A percentile compares a stretch with the other conserved stretches of the same genome.
Evolutionary conservation across 1,140 invertebrate genomes (phyloP).

Genomic region (Calosoma granatense): DNA sequence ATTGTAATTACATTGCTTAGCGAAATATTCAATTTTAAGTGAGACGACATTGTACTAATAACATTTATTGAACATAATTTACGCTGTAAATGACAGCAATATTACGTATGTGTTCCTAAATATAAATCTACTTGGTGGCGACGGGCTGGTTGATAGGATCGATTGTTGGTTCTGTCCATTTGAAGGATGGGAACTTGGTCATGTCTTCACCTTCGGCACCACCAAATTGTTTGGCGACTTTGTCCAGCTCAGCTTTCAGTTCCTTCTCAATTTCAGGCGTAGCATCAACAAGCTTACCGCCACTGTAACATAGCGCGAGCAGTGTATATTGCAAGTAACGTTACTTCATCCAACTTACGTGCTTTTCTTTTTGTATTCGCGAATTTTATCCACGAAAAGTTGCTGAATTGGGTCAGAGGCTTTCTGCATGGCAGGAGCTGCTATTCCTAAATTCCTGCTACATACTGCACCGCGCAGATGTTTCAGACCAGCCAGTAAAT

Average conservation of each 20-base stretch:
- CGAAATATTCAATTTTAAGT: too few relatives aligned
- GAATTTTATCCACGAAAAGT: slow-evolving; percentile 85
- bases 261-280: slow-evolving; percentile 65
- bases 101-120: too few relatives aligned
- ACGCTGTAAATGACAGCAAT: too few relatives aligned
- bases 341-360: too few relatives aligned
- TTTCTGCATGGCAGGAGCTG: slow-evolving; percentile 59
- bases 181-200: slow-evolving; percentile 78
- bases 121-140: too few relatives aligned
- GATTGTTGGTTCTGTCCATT: slow-evolving; percentile 59
- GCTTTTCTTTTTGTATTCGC: slow-evolving; percentile 73
- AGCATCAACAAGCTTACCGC: slow-evolving; percentile 72
- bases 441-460: slow-evolving; percentile 53
- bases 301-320: slow-evolving; percentile 53
- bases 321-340: slow-evolving; percentile 2
- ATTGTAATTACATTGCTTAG: too few relatives aligned
- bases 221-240: slow-evolving; percentile 66
- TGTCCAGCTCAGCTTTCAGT: slow-evolving; percentile 65
- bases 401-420: slow-evolving; percentile 85
- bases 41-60: too few relatives aligned
- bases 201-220: slow-evolving; percentile 68
- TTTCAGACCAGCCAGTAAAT: slow-evolving; percentile 21
- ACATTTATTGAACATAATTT: too few relatives aligned
- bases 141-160: too few relatives aligned
- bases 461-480: slow-evolving; percentile 29